Evolutionary conservation across 2,113 vertebrate species (phyloP), one percentile per base, ranked within the genome.

Genomic region (Channa argus): DNA sequence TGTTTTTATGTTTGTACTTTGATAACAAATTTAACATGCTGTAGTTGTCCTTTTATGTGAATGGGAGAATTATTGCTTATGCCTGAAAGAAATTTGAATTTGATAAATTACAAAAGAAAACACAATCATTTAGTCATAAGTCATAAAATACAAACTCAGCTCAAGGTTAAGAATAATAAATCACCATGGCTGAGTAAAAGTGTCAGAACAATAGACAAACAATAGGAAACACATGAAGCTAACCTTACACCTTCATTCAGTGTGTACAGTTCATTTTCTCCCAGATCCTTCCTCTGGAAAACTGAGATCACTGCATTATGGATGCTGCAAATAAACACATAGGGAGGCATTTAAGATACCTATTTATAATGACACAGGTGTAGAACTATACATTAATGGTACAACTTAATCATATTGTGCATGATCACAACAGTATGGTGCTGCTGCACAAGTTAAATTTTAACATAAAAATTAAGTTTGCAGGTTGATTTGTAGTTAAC

Each of bases 161-260:
- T 47, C 5, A 37, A 45, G 46, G 8, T 33, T 24, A 24, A 24
- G 24, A 24, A 24, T 1, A 53, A 77, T 70, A 33, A 51, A 49
- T 14, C 1, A 0, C 3, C 0, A 1, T 8, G 38, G 0, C n/a
- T 24, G 34, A 34, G 13, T 58, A 15, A 43, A 45, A 43, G n/a
- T 15, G 10, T 8, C 0, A 49, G 3, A 52, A 7, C 67, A 38
- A 34, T 6, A 72, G 2, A 51, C 36, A 49, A 47, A 47, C 3
- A 51, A 14, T 62, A 62, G 12, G 63, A 36, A 24, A 24, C 24
- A 60, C 2, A 4, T 43, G n/a, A 5, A 39, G 54, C 96, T 95
- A 74, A 99, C 98, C 98, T 95, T 88, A 99, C 97, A 13, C 97
- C 97, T 93, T 99, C 97, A n/a, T 99, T 99, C 86, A 99, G 94